Percentiles rank a stretch among this genome's conserved stretches.
These are phyloP conservation scores for Lipophrys pholis DNA, from an alignment of 2,113 vertebrate genomes.

Conservation along the genomic window DNA sequence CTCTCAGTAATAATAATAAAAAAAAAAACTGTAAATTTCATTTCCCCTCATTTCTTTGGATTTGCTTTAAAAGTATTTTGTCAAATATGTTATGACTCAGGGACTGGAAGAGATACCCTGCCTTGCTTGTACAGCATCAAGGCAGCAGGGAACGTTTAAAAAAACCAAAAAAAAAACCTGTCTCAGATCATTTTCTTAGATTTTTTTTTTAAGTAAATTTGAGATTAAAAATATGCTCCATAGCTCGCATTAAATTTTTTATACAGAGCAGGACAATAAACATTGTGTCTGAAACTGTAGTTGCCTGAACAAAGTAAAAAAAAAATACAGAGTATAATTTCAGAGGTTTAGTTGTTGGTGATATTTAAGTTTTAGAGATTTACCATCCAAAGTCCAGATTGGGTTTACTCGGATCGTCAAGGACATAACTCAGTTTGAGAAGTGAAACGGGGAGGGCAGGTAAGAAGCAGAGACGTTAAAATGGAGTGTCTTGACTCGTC, in stretches of 20 bases:
- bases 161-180: no score
- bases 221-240: not conserved
- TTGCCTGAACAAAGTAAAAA: no score
- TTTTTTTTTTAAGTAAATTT: not conserved
- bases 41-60: constrained; percentile 38
- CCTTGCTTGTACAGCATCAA: constrained; percentile 14
- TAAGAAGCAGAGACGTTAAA: no score
- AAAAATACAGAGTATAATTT: not conserved
- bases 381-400: no score
- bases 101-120: constrained; percentile 4
- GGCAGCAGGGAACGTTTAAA: constrained; percentile 25
- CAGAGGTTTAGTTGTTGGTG: no score
- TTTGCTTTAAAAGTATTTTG: constrained; percentile 54
- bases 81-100: constrained; percentile 35
- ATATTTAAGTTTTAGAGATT: no score
- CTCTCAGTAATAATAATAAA: constrained; percentile 56
- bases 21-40: constrained; percentile 40
- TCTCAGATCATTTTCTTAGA: not conserved
- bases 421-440: no score
- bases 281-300: not conserved
- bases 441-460: no score
- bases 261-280: not conserved
- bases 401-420: no score
- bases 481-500: no score
- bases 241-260: constrained; percentile 1